Evolutionary conservation across 2,797 vertebrate genomes (phyloP), one percentile per base, ranked within the genome.

Genomic region (Ataeniobius toweri): DNA sequence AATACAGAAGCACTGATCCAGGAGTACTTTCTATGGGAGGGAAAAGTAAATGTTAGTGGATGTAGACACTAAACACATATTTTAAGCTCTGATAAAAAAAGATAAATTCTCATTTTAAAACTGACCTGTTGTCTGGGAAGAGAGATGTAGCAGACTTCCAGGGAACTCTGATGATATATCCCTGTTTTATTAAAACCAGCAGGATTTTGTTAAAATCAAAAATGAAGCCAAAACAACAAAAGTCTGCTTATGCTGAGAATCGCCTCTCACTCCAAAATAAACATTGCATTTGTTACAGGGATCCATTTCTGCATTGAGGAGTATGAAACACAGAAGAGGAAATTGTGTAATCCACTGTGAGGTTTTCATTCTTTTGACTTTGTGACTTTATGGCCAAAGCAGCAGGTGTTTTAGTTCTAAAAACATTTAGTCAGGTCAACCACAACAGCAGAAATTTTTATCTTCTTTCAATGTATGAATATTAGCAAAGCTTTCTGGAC

Each of bases 201-300:
- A 91, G 87, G 88, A 86, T 90, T 91, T 86, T 81, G 76, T 84
- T 86, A 68, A 82, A 87, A 84, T 88, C 80, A 89, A 86, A 87
- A 89, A 80, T 79, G 6, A 84, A 86, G 91, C 92, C 92, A 85
- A 88, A 93, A 92, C 88, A 92, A 86, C 94, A 88, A 89, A 80
- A 92, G 87, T 91, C 90, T 77, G 80, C 84, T 79, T 87, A 89
- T 87, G 86, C 80, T 74, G 86, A 82, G 81, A 86, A 85, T 69
- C 74, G 83, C 83, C 76, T 91, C 83, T 24, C 68, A 86, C 81
- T 92, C 89, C 85, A 92, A 93, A 88, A 92, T 85, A 94, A 94
- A 94, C 91, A 92, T 82, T 74, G 85, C 44, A 74, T 89, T 82
- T 80, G 85, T 89, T 89, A 83, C 81, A 82, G 82, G 80, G 85